Base-by-base conservation (phyloP, 2,888 invertebrate species). In the Dendrolimus houi region DNA sequence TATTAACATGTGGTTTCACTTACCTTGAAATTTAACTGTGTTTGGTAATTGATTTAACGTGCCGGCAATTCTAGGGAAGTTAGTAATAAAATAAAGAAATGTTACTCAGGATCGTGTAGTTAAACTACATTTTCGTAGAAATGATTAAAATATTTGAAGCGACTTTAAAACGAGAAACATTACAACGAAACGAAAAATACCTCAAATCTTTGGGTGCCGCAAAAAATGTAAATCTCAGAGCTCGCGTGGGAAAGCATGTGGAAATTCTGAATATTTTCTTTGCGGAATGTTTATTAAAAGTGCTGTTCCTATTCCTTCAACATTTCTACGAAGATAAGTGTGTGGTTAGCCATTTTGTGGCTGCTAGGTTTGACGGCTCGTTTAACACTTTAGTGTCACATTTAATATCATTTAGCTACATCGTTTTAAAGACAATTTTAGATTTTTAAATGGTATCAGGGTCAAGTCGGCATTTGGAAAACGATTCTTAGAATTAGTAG, bases 221-320 rank as follows among this genome's bases (percentile, higher is more conserved):
- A 52, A 57, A 57, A 52, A 40, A 57, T 57, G 57, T 52, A 57
- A 57, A 57, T 57, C 52, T 54, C 54, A 54, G 57, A 42, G 17
- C 17, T 42, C n/a, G 54, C 1, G 53, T 54, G 41, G 52, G 54
- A 29, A 52, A 52, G 41, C 57, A 54, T 14, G 54, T 41, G 47
- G 47, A 47, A 47, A 47, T 10, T 47, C 14, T 14, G 41, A 52
- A 41, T 40, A 55, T 54, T 40, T 54, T 52, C 54, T 41, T 58
- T 52, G 54, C n/a, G 54, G 54, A 58, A 58, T 52, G 56, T 42
- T 42, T 41, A 58, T 54, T 58, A 52, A 56, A 58, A 56, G 54
- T 29, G 52, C 17, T 54, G 52, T 14, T 29, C 13, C 52, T 13
- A 13, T 52, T 47, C 7, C 47, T 12, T 9, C 12, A 47, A 12